A percentile compares a stretch with the other conserved stretches of the same genome.
These are phyloP conservation scores for Gopherus evgoodei DNA, from an alignment of 2,113 vertebrate species.

Conservation along the genomic window DNA sequence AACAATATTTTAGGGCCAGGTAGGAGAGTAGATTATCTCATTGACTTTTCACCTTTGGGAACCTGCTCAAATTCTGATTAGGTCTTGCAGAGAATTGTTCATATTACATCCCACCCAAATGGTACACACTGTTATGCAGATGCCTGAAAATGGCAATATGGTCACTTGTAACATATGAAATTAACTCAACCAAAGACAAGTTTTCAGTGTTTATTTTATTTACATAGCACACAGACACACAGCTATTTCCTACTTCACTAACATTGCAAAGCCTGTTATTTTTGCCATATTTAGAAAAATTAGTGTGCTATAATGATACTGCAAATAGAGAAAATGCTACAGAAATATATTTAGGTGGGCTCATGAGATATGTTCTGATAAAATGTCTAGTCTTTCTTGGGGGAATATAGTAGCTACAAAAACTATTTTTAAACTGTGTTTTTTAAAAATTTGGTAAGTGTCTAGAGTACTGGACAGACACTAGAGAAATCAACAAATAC, in stretches of 20 bases:
- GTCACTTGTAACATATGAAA: background rate
- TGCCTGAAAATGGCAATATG: background rate
- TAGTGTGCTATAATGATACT: background rate
- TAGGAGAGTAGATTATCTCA: background rate
- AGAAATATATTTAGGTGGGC: background rate
- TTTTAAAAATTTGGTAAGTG: background rate
- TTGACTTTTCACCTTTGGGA: background rate
- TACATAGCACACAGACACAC: background rate
- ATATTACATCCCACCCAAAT: background rate
- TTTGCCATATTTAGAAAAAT: background rate
- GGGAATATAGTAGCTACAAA: background rate
- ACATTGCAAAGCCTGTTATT: background rate
- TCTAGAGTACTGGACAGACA: background rate
- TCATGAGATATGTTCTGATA: background rate
- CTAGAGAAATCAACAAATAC: background rate
- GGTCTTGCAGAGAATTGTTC: background rate
- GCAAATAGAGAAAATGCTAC: background rate
- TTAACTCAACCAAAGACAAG: background rate
- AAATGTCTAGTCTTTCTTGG: accelerated
- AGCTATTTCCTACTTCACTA: background rate
- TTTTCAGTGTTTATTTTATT: background rate
- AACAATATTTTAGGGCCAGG: background rate
- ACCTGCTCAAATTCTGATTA: background rate
- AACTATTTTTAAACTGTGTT: background rate
- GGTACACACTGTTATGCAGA: background rate